Percentiles rank a stretch among this genome's conserved stretches.
Evolutionary conservation across 2,113 vertebrate species (phyloP).

Genomic region (Zosterops pallidus): DNA sequence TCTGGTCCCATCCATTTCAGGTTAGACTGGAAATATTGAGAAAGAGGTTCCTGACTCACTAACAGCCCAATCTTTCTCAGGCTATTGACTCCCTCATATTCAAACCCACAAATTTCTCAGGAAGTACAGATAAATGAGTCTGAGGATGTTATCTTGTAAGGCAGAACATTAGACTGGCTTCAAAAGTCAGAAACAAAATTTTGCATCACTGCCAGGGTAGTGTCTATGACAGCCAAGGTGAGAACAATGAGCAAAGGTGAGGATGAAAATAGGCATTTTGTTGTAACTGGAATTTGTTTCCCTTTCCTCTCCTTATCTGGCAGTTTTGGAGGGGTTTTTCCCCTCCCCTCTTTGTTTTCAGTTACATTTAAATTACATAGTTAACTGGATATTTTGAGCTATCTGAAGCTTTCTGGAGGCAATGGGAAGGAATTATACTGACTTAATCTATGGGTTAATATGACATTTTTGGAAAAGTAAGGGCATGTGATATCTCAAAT

Average conservation of each 20-base stretch:
- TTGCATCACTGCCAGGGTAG: background rate
- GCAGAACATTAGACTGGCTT: background rate
- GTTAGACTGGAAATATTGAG: slow-evolving; percentile 36
- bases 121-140: background rate
- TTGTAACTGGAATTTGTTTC: background rate
- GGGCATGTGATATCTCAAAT: background rate
- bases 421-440: background rate
- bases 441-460: background rate
- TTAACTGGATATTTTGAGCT: background rate
- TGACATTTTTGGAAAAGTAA: background rate
- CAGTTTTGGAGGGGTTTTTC: background rate
- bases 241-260: slow-evolving; percentile 3
- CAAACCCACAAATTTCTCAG: background rate
- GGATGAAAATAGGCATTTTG: background rate
- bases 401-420: background rate
- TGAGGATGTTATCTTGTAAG: background rate
- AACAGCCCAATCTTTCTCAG: background rate
- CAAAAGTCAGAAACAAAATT: background rate
- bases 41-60: background rate
- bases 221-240: background rate
- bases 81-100: background rate
- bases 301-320: background rate
- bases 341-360: background rate
- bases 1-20: slow-evolving; percentile 10
- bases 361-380: background rate